Base-by-base conservation (phyloP, 2,113 vertebrate species). In the Brienomyrus brachyistius region DNA sequence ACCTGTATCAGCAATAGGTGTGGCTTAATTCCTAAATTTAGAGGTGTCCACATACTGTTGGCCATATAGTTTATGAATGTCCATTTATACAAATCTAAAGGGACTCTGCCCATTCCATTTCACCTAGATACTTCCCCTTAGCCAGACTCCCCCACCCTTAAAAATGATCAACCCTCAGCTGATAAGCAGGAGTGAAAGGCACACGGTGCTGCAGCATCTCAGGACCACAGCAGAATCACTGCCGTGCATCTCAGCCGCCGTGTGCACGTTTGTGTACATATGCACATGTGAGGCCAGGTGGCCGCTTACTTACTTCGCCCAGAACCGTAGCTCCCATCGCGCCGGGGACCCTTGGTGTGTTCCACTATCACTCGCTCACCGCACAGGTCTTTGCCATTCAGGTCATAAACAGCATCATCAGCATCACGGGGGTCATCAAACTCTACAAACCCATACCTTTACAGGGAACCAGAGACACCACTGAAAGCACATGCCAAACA, bases 331-430 rank as follows among this genome's bases (percentile, higher is more conserved):
- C 95, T 96, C 91, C 97, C 96, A 74, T 99, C 98, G 0, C 98
- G 96, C 0, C 98, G 97, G 0, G 98, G 95, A 10, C 95, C 96
- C 90, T 95, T 95, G 74, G 95, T 95, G 93, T 96, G 95, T 87
- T 96, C 95, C 89, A 96, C 95, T 11, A 96, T 96, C 86, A 96
- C 96, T 89, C 98, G 93, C 92, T 99, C 98, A 43, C 98, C 98
- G 92, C 98, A 99, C 85, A 99, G 95, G 94, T 99, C 98, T 91
- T 98, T 99, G 87, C 98, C 98, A 5, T 99, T 99, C 77, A 99
- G 96, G 92, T 99, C 98, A 90, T 99, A 99, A 51, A 99, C 98
- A 0, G 98, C 98, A 91, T 99, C 98, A 5, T 99, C 98, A 0
- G 98, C 98, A 45, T 99, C 98, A 0, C 98, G 97, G 89, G 98